phyloP scores from a whole-genome alignment of 2,113 vertebrate genomes.

The Bagarius yarrelli region DNA sequence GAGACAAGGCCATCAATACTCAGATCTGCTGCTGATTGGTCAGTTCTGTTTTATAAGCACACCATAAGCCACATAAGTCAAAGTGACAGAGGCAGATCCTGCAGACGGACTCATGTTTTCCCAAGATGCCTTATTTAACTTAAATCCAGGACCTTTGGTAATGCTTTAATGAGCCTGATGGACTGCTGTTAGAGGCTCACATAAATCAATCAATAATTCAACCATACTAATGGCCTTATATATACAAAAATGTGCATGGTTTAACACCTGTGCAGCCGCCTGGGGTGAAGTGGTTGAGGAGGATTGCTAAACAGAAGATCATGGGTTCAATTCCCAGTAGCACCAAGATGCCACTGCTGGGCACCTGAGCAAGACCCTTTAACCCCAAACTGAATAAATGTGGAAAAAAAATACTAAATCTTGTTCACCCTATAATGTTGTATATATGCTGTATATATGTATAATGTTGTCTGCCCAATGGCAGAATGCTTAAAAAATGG shows the following conservation, averaged over 20 bases:
- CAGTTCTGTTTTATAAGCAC: conserved; percentile 46
- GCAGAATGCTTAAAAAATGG: not conserved
- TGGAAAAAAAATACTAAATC: too few species aligned
- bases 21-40: conserved; percentile 39
- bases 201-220: not conserved
- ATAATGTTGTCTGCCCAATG: too few species aligned
- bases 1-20: conserved; percentile 19
- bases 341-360: too few species aligned
- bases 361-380: too few species aligned
- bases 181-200: conserved; percentile 50
- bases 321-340: too few species aligned
- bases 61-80: conserved; percentile 59
- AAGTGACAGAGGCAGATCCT: conserved; percentile 59
- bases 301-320: too few species aligned
- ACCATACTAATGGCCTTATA: not conserved
- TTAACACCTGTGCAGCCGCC: not conserved
- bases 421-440: too few species aligned
- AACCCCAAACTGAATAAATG: too few species aligned
- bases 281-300: too few species aligned
- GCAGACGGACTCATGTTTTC: conserved; percentile 67
- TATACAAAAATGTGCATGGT: conserved; percentile 9
- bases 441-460: too few species aligned
- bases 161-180: conserved; percentile 53
- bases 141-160: conserved; percentile 66
- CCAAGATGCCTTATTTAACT: conserved; percentile 64